Evolutionary conservation across 2,113 vertebrate genomes (phyloP).

Genomic region (Mesocricetus auratus): DNA sequence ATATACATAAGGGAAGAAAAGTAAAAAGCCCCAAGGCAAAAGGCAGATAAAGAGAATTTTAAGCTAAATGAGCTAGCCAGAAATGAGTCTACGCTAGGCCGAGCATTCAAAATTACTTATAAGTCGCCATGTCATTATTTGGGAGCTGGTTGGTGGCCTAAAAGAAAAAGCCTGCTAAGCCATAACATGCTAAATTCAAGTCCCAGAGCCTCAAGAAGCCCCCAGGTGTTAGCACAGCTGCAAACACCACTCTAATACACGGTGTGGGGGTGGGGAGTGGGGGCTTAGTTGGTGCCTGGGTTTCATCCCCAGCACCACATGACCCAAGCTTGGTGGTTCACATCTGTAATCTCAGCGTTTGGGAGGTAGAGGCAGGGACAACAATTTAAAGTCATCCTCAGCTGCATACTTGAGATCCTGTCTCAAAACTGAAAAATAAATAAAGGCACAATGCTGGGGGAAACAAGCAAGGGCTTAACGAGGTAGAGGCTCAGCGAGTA

Average conservation of each 20-base stretch:
- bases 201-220: conserved; percentile 6
- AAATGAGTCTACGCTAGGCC: not conserved
- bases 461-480: conserved; percentile 27
- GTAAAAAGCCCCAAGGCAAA: not conserved
- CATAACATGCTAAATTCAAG: conserved; percentile 49
- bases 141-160: not conserved
- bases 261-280: not conserved
- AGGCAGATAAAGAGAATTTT: not conserved
- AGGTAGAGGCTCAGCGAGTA: conserved; percentile 38
- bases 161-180: not conserved
- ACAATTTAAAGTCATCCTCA: not conserved
- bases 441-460: not conserved
- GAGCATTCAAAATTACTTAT: not conserved
- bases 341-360: not conserved
- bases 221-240: not conserved
- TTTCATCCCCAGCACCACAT: not conserved
- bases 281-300: not conserved
- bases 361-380: not conserved
- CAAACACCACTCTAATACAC: conserved; percentile 43
- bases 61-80: not conserved
- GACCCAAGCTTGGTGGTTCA: too few relatives aligned
- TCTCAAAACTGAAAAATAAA: not conserved
- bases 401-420: not conserved
- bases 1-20: not conserved
- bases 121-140: not conserved